Percentiles rank a stretch among this genome's conserved stretches.
phyloP scores from a whole-genome alignment of 2,888 invertebrate species.

The Drosophila meridionalis region DNA sequence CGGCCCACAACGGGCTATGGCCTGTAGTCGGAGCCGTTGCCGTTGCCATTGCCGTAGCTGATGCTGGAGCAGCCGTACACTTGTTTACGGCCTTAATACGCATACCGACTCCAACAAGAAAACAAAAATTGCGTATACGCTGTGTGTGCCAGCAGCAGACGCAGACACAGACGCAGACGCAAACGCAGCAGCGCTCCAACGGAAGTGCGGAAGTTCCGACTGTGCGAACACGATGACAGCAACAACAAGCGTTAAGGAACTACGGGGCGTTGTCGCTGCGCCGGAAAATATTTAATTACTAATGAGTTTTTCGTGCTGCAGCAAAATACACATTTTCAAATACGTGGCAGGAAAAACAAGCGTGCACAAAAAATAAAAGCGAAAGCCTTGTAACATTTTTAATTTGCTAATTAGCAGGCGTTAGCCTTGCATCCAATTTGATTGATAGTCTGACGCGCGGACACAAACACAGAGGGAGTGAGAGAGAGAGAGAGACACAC shows the following conservation, averaged over 20 bases:
- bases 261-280: constrained; percentile 68
- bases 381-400: constrained; percentile 65
- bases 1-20: constrained; percentile 57
- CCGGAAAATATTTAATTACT: constrained; percentile 79
- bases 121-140: constrained; percentile 74
- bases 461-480: background rate
- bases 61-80: constrained; percentile 49
- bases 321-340: constrained; percentile 66
- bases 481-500: background rate
- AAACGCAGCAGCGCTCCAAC: constrained; percentile 22
- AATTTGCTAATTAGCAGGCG: constrained; percentile 73
- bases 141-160: constrained; percentile 42
- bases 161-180: constrained; percentile 22
- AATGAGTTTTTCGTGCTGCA: constrained; percentile 77
- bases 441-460: constrained; percentile 56
- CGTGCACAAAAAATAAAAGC: constrained; percentile 17
- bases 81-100: constrained; percentile 79
- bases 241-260: constrained; percentile 59
- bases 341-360: constrained; percentile 35
- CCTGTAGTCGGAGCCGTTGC: constrained; percentile 29
- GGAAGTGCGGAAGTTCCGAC: constrained; percentile 65
- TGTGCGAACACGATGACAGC: constrained; percentile 69
- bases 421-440: constrained; percentile 53
- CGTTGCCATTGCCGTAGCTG: constrained; percentile 33
- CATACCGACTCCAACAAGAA: constrained; percentile 44